Conservation (phyloP, 2,113 vertebrate genomes). For the Bubo bubo region DNA sequence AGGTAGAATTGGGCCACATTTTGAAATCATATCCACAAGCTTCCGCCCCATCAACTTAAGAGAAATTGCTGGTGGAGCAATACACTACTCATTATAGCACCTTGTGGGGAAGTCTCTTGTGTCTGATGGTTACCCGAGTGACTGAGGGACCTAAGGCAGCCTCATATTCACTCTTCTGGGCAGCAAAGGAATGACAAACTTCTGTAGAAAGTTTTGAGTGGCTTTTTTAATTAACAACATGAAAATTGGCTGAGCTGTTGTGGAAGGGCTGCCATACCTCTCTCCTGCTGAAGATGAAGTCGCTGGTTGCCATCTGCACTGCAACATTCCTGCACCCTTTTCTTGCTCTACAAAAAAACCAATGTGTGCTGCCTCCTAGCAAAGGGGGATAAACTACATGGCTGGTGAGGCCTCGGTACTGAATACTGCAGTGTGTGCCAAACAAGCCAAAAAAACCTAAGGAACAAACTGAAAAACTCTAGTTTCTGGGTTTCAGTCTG, state of each 20-base stretch:
- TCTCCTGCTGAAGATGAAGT: not conserved
- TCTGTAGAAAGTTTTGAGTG: not conserved
- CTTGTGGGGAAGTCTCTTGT: not conserved
- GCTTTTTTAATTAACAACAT: not conserved
- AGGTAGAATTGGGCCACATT: not conserved
- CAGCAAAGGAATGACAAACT: not conserved
- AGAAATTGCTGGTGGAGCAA: not conserved
- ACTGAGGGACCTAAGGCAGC: not conserved
- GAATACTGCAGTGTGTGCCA: not conserved
- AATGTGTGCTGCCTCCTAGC: not conserved
- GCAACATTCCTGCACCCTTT: not conserved
- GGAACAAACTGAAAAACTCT: not conserved
- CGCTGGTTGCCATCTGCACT: not conserved
- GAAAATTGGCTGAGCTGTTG: not conserved
- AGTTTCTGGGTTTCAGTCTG: not conserved
- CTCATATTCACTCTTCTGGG: not conserved
- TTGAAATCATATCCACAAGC: not conserved
- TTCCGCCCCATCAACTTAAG: not conserved
- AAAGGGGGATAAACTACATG: not conserved
- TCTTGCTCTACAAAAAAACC: not conserved
- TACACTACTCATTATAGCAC: not conserved
- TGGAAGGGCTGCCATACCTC: not conserved
- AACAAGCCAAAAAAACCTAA: not conserved
- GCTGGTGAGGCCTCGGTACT: rapidly evolving
- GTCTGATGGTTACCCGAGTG: not conserved